Evolutionary conservation across 1,140 invertebrate genomes (phyloP), one percentile per base, ranked within the genome.

Genomic region (Arion vulgaris): DNA sequence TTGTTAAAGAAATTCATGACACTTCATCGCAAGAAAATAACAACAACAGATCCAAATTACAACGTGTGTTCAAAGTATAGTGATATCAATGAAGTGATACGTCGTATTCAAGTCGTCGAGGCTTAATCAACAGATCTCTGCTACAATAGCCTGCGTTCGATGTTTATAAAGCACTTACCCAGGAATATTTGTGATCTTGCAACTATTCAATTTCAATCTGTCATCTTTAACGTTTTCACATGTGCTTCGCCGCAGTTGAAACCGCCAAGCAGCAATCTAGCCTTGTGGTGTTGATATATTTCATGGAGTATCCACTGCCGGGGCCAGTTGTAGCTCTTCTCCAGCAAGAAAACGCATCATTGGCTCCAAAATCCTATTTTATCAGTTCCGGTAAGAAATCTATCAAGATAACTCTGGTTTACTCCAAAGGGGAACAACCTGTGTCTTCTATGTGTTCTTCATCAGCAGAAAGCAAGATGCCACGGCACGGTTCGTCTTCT

Each of bases 371-470:
- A 32, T 73, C 80, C 1, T 81, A 81, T 36, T 74, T 81, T 28
- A 81, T 81, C 71, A 81, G 80, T n/a, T 81, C 80, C 0, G 68
- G 80, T 0, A 81, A 81, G 51, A 81, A 81, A 71, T 74, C 80
- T 26, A 81, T 81, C 49, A 81, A 81, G 51, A 81, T 81, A 49
- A 81, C 80, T 5, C 80, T 81, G 38, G 80, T 81, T 7, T 81
- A 81, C 80, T 41, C 71, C 23, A 81, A 81, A 74, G 80, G 57
- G 32, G 38, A 81, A 13, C 57, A 73, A 38, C 73, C 73, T 26
- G 32, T 15, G 45, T 11, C 9, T 38, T 34, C 23, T 28, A 2
- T 51, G 38, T 2, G 41, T 38, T 36, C 51, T 34, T 38, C 80
- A n/a, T 53, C 71, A 28, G 49, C 0, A 1, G 45, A 81, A 15